Conservation (phyloP, 2,113 vertebrate species). For the Bostrychus sinensis region DNA sequence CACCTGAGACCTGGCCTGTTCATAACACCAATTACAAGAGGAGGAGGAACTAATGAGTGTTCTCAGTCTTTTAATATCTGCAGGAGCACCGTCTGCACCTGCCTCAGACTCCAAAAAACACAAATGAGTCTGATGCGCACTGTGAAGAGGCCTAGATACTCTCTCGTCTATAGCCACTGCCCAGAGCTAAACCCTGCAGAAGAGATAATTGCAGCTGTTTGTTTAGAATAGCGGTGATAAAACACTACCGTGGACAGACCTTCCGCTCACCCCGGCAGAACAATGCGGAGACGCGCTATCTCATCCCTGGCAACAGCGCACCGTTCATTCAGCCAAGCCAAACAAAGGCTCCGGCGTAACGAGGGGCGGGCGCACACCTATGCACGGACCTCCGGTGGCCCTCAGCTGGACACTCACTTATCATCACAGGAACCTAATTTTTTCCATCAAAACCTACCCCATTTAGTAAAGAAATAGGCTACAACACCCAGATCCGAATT, state of each 20-base stretch:
- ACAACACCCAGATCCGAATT: too few species aligned
- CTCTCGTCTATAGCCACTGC: neutral
- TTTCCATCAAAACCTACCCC: neutral
- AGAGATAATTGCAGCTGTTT: neutral
- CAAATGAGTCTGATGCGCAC: too few species aligned
- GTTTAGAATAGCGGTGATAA: slow-evolving; percentile 3
- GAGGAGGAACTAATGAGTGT: slow-evolving; percentile 17
- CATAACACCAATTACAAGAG: slow-evolving; percentile 54
- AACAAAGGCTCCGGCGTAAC: slow-evolving; percentile 26
- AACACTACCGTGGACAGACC: slow-evolving; percentile 13
- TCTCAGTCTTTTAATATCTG: slow-evolving; percentile 7
- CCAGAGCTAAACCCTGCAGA: neutral
- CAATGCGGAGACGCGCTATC: slow-evolving; percentile 18
- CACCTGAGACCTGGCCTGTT: slow-evolving; percentile 42
- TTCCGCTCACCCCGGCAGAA: slow-evolving; percentile 29
- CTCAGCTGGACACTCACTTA: neutral
- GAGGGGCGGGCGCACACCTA: slow-evolving; percentile 6
- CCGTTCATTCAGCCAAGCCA: slow-evolving; percentile 16
- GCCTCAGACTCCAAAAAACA: neutral
- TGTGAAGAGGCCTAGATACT: too few species aligned
- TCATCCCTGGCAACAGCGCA: slow-evolving; percentile 19
- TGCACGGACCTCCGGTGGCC: slow-evolving; percentile 3
- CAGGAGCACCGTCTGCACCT: neutral
- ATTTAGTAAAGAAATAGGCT: neutral
- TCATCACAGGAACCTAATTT: neutral